phyloP scores from a whole-genome alignment of 2,797 vertebrate species.

The Heterohyrax brucei region DNA sequence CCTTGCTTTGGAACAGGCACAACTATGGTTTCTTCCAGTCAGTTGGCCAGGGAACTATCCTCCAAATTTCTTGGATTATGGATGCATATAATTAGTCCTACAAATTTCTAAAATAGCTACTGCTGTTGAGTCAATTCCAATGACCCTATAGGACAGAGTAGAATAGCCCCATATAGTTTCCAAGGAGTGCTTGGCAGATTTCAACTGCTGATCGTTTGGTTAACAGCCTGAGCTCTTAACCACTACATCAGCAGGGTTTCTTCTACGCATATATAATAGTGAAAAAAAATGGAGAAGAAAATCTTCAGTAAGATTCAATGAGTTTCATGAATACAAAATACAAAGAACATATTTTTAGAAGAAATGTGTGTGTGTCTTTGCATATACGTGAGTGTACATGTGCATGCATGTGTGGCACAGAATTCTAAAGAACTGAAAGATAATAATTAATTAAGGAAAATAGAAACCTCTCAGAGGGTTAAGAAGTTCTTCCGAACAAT shows the following conservation, averaged over 20 bases:
- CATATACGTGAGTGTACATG: too few relatives aligned
- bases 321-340: slow-evolving; percentile 55
- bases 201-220: too few relatives aligned
- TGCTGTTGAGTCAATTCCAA: too few relatives aligned
- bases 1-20: too few relatives aligned
- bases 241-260: too few relatives aligned
- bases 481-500: background rate
- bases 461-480: background rate
- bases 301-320: background rate
- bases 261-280: background rate
- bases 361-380: background rate
- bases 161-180: too few relatives aligned
- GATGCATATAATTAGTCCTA: background rate
- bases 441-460: slow-evolving; percentile 4
- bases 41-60: too few relatives aligned
- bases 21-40: too few relatives aligned
- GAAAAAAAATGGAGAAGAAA: background rate
- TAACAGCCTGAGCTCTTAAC: too few relatives aligned
- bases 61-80: background rate
- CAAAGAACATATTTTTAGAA: slow-evolving; percentile 10
- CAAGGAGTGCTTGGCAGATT: too few relatives aligned
- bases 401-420: background rate
- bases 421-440: slow-evolving; percentile 41
- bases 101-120: too few relatives aligned
- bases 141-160: too few relatives aligned